Evolutionary conservation across 2,797 vertebrate genomes (phyloP).

Genomic region (Lepilemur septentrionalis): DNA sequence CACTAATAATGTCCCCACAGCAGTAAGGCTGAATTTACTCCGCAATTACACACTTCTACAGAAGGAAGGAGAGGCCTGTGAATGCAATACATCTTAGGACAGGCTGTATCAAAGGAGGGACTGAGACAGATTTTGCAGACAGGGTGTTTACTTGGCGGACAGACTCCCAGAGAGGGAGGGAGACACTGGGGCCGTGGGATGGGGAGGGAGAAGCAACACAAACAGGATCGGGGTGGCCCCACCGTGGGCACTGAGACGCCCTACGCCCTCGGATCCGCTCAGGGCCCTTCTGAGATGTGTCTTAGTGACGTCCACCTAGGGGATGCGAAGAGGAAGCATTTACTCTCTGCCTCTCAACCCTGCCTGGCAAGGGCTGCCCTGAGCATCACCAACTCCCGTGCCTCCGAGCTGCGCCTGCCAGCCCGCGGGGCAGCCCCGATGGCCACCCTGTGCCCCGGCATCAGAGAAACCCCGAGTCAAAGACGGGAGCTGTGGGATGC

Average conservation of each 20-base stretch:
- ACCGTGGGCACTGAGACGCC: neutral
- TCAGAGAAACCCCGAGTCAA: neutral
- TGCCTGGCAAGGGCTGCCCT: neutral
- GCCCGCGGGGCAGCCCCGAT: neutral
- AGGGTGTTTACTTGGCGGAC: neutral
- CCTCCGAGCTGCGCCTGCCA: neutral
- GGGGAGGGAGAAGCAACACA: neutral
- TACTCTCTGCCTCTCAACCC: neutral
- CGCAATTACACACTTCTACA: constrained; percentile 13
- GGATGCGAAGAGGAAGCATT: neutral
- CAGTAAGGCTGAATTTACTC: constrained; percentile 58
- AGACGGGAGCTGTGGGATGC: rapidly evolving
- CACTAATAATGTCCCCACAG: constrained; percentile 51
- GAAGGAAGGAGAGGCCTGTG: neutral
- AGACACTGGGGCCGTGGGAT: neutral
- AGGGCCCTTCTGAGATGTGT: neutral
- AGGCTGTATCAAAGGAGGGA: neutral
- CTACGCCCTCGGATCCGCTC: neutral
- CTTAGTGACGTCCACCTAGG: neutral
- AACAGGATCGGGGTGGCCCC: neutral
- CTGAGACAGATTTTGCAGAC: neutral
- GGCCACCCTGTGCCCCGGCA: rapidly evolving
- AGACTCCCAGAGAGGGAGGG: neutral
- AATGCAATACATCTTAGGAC: neutral
- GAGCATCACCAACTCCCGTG: neutral